A percentile compares a stretch with the other conserved stretches of the same genome.
phyloP scores from a whole-genome alignment of 2,888 invertebrate species.

The Clanis bilineata region DNA sequence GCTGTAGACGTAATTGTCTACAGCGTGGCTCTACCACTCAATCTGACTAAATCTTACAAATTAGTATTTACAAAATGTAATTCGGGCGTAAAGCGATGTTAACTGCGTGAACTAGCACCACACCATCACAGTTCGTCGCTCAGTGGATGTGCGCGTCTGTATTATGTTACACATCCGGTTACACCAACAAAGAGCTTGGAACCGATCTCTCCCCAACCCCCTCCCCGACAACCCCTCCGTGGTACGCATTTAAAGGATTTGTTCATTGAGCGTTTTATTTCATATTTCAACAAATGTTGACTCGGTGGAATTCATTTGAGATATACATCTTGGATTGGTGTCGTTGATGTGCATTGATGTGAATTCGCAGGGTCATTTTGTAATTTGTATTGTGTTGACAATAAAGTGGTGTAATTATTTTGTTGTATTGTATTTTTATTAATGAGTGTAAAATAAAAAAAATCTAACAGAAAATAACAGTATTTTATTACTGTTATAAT shows the following conservation, averaged over 20 bases:
- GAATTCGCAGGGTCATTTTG: background rate
- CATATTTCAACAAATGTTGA: constrained; percentile 8
- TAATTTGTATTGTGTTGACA: background rate
- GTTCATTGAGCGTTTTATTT: constrained; percentile 8
- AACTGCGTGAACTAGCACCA: constrained; percentile 34
- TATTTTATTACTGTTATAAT: too few relatives aligned
- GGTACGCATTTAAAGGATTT: constrained; percentile 10
- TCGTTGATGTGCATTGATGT: too few relatives aligned
- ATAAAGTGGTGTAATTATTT: background rate
- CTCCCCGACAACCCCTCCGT: background rate
- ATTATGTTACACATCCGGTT: constrained; percentile 36
- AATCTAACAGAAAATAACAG: too few relatives aligned
- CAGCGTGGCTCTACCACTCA: too few relatives aligned
- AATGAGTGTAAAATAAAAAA: too few relatives aligned
- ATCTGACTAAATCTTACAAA: too few relatives aligned
- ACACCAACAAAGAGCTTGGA: constrained; percentile 24
- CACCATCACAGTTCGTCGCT: constrained; percentile 19
- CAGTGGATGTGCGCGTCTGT: constrained; percentile 19
- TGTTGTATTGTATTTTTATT: background rate
- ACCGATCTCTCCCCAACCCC: constrained; percentile 2
- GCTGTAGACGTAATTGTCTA: too few relatives aligned
- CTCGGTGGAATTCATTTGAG: background rate
- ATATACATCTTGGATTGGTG: background rate
- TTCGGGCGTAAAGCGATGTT: too few relatives aligned
- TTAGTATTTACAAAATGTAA: too few relatives aligned